Conservation (phyloP, 2,113 vertebrate genomes). For the Serinus canaria region DNA sequence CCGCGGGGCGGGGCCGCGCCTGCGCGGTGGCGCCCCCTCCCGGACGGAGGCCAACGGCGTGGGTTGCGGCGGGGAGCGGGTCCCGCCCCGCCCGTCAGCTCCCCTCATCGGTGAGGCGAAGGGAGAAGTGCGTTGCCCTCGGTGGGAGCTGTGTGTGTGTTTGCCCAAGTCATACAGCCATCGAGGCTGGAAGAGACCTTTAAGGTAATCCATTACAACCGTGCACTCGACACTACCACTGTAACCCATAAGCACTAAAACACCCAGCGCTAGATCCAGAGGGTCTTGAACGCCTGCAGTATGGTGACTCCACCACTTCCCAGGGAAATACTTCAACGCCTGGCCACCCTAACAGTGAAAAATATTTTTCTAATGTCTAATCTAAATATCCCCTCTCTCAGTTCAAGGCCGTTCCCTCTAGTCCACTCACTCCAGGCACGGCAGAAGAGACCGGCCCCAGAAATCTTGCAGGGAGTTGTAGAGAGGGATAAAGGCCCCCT, state of each 20-base stretch:
- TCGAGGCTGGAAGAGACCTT: background rate
- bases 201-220: too few species aligned
- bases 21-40: background rate
- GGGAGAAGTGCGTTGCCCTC: fast-evolving
- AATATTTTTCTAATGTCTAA: background rate
- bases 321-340: background rate
- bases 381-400: background rate
- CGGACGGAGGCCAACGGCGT: background rate
- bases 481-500: background rate
- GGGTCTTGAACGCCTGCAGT: background rate
- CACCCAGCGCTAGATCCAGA: background rate
- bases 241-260: background rate
- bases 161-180: fast-evolving
- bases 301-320: background rate
- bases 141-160: fast-evolving
- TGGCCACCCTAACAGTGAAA: background rate
- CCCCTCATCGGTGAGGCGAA: fast-evolving
- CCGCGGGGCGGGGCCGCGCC: too few species aligned
- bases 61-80: too few species aligned
- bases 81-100: fast-evolving
- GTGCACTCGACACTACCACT: fast-evolving
- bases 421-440: too few species aligned
- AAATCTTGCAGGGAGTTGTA: background rate
- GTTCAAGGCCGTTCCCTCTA: background rate
- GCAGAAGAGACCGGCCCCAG: background rate